These are phyloP conservation scores for Triplophysa siluroides DNA, from an alignment of 2,113 vertebrate genomes.

Conservation along the genomic window DNA sequence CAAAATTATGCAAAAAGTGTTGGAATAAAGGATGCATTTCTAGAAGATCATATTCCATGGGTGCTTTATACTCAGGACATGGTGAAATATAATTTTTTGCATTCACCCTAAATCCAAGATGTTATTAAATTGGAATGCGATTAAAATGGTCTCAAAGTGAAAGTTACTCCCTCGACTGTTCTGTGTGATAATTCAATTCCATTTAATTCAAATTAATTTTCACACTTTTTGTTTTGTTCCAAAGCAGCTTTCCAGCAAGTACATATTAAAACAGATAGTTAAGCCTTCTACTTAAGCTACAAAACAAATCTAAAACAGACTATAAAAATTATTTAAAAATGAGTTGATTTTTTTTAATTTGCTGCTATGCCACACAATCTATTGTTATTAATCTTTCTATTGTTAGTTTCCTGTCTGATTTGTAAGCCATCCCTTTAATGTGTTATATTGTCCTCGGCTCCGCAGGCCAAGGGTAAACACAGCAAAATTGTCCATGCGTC, in stretches of 20 bases:
- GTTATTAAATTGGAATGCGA: neutral
- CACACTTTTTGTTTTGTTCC: too few relatives aligned
- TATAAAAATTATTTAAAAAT: too few relatives aligned
- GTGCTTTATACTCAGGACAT: constrained; percentile 10
- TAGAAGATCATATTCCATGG: neutral
- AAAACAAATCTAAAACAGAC: too few relatives aligned
- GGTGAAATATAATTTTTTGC: neutral
- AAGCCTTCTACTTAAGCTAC: too few relatives aligned
- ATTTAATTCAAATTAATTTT: too few relatives aligned
- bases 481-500: constrained; percentile 43
- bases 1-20: neutral
- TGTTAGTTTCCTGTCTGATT: neutral
- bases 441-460: constrained; percentile 42
- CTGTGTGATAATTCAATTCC: neutral
- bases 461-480: constrained; percentile 3
- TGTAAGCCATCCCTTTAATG: constrained; percentile 44
- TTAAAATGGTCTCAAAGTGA: neutral
- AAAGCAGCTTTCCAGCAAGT: too few relatives aligned
- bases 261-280: too few relatives aligned
- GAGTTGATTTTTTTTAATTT: too few relatives aligned
- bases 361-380: neutral
- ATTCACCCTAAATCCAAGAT: neutral
- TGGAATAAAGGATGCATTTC: constrained; percentile 4
- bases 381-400: neutral
- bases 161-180: neutral